A percentile compares a stretch with the other conserved stretches of the same genome.
Evolutionary conservation across 2,797 vertebrate species (phyloP).

Genomic region (Leptoclinus maculatus): DNA sequence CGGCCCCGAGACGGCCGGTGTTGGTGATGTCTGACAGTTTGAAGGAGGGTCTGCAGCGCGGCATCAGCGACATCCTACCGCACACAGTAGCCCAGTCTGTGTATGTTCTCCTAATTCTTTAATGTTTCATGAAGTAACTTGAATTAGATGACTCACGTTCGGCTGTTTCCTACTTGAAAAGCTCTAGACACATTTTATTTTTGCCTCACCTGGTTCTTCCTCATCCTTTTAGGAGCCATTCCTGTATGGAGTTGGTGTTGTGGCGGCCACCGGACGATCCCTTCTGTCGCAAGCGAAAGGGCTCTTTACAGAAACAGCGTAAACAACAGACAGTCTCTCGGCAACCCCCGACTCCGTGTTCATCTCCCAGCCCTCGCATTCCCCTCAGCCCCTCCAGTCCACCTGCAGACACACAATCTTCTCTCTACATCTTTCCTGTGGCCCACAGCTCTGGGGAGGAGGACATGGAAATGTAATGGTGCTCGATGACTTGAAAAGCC

Average conservation of each 20-base stretch:
- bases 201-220: not conserved
- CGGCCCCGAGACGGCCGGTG: slow-evolving; percentile 81
- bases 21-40: slow-evolving; percentile 87
- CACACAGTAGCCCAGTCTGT: slow-evolving; percentile 86
- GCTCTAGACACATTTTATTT: not conserved
- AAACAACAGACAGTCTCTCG: slow-evolving; percentile 76
- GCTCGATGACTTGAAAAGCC: slow-evolving; percentile 17
- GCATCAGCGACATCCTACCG: slow-evolving; percentile 86
- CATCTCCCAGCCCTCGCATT: slow-evolving; percentile 63
- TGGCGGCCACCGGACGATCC: slow-evolving; percentile 86
- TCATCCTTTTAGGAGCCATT: slow-evolving; percentile 78
- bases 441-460: slow-evolving; percentile 78
- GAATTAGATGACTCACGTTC: not conserved
- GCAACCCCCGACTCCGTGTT: slow-evolving; percentile 72
- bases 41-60: slow-evolving; percentile 84
- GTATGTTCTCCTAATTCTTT: slow-evolving; percentile 70
- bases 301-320: slow-evolving; percentile 81
- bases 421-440: slow-evolving; percentile 67
- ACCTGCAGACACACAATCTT: slow-evolving; percentile 54
- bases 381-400: slow-evolving; percentile 51
- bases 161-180: not conserved
- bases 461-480: slow-evolving; percentile 86
- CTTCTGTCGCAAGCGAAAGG: slow-evolving; percentile 80
- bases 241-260: slow-evolving; percentile 88
- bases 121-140: not conserved